phyloP scores from a whole-genome alignment of 2,797 vertebrate species.

The Crocidura indochinensis region DNA sequence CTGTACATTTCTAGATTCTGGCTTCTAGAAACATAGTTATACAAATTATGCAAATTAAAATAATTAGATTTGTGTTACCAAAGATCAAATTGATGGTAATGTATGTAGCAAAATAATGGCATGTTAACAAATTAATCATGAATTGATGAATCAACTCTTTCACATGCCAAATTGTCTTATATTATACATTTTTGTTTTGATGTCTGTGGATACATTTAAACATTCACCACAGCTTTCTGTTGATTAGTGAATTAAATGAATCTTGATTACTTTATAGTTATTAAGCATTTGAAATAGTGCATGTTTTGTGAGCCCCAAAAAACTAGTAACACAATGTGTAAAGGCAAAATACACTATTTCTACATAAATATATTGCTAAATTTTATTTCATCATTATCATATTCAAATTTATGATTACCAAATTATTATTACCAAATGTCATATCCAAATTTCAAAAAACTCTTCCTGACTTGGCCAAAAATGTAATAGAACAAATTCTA shows the following conservation, averaged over 20 bases:
- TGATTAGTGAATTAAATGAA: neutral
- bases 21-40: neutral
- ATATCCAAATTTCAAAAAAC: constrained; percentile 72
- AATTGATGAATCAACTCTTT: neutral
- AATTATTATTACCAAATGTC: constrained; percentile 59
- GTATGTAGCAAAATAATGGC: neutral
- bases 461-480: neutral
- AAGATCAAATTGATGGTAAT: neutral
- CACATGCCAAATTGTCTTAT: neutral
- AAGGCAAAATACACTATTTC: neutral
- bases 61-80: neutral
- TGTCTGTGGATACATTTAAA: neutral
- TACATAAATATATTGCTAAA: constrained; percentile 14
- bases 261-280: constrained; percentile 27
- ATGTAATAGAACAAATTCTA: constrained; percentile 52
- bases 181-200: neutral
- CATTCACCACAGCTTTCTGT: neutral
- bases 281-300: neutral
- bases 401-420: constrained; percentile 61
- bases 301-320: neutral
- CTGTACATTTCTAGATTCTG: neutral
- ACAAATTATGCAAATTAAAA: neutral
- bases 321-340: constrained; percentile 4
- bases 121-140: neutral
- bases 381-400: constrained; percentile 20